These are phyloP conservation scores for Boloria selene DNA, from an alignment of 2,888 invertebrate species.

Conservation along the genomic window DNA sequence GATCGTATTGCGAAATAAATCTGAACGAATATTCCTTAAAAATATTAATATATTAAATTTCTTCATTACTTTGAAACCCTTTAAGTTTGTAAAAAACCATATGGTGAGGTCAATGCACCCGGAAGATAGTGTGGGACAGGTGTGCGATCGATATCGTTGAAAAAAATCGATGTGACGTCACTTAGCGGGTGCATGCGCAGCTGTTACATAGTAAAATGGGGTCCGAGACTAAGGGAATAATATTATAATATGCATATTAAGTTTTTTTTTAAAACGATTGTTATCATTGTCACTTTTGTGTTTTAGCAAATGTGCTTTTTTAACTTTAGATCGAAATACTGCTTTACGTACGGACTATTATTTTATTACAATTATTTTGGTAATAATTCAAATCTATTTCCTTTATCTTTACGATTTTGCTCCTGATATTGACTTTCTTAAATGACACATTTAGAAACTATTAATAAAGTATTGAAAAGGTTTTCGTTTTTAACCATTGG, in stretches of 20 bases:
- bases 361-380: no score
- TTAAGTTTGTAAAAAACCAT: conserved; percentile 22
- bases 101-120: conserved; percentile 56
- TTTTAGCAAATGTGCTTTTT: conserved; percentile 1
- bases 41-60: conserved; percentile 12
- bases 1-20: not conserved
- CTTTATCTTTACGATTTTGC: no score
- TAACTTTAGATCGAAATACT: not conserved
- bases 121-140: conserved; percentile 72
- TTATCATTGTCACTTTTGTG: conserved; percentile 19
- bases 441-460: no score
- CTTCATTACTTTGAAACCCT: conserved; percentile 27
- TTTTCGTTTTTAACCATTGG: no score
- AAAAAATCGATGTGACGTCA: conserved; percentile 78
- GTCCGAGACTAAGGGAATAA: conserved; percentile 60
- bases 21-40: not conserved
- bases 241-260: conserved; percentile 22
- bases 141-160: conserved; percentile 75
- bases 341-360: no score
- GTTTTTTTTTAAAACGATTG: conserved; percentile 14
- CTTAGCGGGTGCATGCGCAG: conserved; percentile 68
- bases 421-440: no score
- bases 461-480: no score
- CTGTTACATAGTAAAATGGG: conserved; percentile 65
- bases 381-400: no score